Conservation (phyloP, 2,113 vertebrate species). For the Mormyrus iriodes region DNA sequence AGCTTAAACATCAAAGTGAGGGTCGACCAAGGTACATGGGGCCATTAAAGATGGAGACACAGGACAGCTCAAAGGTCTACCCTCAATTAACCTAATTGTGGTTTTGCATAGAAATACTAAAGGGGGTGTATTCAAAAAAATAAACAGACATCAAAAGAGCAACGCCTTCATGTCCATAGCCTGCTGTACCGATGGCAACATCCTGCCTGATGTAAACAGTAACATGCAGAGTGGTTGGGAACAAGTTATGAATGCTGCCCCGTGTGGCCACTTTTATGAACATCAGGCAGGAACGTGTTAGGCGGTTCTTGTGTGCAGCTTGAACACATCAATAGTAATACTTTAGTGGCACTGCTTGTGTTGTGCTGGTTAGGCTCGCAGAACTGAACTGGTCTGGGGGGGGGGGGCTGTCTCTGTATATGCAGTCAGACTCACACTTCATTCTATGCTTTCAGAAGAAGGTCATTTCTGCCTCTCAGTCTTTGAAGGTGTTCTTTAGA, state of each 20-base stretch:
- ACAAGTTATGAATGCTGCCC: not conserved
- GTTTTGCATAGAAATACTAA: slow-evolving; percentile 22
- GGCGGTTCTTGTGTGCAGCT: not conserved
- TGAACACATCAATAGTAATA: not conserved
- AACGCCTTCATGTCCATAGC: not conserved
- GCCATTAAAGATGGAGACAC: slow-evolving; percentile 52
- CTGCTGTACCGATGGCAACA: not conserved
- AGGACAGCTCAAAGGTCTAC: slow-evolving; percentile 46
- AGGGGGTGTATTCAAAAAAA: not conserved
- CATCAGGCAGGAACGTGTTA: not conserved
- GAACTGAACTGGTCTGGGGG: too few relatives aligned
- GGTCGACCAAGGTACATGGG: slow-evolving; percentile 33
- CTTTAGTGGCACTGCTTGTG: not conserved
- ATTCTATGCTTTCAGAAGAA: not conserved
- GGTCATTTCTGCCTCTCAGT: not conserved
- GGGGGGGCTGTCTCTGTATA: not conserved
- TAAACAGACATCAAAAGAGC: not conserved
- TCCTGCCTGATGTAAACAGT: not conserved
- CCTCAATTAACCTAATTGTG: slow-evolving; percentile 58
- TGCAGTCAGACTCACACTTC: not conserved
- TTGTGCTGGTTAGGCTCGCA: not conserved
- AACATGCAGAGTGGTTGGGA: not conserved
- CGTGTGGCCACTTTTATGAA: not conserved
- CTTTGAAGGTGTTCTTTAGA: not conserved
- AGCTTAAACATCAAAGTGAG: slow-evolving; percentile 7